Percentiles rank a stretch among this genome's conserved stretches.
Conservation (phyloP, 1,140 invertebrate genomes). For the Dreissena polymorpha region DNA sequence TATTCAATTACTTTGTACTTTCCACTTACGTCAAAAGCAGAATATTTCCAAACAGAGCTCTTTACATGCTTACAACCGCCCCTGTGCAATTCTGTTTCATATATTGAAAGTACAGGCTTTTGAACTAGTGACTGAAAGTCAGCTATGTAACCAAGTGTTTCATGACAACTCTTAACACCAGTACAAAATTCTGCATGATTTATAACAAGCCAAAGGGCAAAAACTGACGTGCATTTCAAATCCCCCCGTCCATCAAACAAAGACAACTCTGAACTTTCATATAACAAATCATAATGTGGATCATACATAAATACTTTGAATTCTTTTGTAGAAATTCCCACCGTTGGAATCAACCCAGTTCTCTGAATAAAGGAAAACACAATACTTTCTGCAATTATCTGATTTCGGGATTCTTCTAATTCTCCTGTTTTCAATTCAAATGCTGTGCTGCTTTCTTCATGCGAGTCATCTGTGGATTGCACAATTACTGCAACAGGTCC, state of each 20-base stretch:
- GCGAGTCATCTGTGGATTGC: neutral
- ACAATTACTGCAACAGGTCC: conserved; percentile 11
- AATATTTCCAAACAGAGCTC: neutral
- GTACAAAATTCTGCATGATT: conserved; percentile 12
- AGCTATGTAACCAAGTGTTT: conserved; percentile 12
- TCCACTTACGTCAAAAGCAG: too few relatives aligned
- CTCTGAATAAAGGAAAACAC: conserved; percentile 6
- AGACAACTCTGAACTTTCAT: conserved; percentile 16
- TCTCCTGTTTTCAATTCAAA: conserved; percentile 7
- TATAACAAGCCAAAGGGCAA: conserved; percentile 3
- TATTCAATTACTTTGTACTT: too few relatives aligned
- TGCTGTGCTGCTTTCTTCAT: conserved; percentile 12
- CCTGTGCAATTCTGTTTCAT: neutral
- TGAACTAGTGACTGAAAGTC: neutral
- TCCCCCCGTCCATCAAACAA: neutral
- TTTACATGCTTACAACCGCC: conserved; percentile 18
- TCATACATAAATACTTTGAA: conserved; percentile 26
- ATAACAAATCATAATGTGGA: conserved; percentile 14
- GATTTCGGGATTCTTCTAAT: conserved; percentile 13
- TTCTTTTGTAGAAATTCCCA: neutral
- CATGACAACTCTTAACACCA: conserved; percentile 17
- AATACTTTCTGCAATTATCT: conserved; percentile 21
- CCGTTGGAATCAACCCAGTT: conserved; percentile 2
- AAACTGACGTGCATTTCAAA: neutral
- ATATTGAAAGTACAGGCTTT: neutral